A percentile compares a stretch with the other conserved stretches of the same genome.
Evolutionary conservation across 2,888 invertebrate genomes (phyloP).

Genomic region (Tipula unca): DNA sequence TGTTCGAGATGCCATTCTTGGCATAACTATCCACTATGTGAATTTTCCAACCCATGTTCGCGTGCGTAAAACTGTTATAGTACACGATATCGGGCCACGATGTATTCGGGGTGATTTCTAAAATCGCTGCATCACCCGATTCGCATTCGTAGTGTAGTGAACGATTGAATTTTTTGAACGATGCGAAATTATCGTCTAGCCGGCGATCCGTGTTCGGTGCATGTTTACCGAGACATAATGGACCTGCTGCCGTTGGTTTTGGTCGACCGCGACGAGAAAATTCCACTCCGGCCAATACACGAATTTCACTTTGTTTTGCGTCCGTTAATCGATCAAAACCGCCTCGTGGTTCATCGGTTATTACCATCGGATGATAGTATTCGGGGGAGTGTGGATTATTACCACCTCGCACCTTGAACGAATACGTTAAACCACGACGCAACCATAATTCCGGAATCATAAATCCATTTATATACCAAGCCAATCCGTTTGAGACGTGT

Average conservation of each 20-base stretch:
- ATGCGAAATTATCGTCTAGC: slow-evolving; percentile 65
- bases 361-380: slow-evolving; percentile 81
- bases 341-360: slow-evolving; percentile 76
- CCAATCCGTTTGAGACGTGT: slow-evolving; percentile 60
- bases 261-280: slow-evolving; percentile 75
- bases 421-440: slow-evolving; percentile 72
- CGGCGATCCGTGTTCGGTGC: slow-evolving; percentile 59
- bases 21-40: slow-evolving; percentile 66
- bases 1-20: not conserved
- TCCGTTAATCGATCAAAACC: slow-evolving; percentile 69
- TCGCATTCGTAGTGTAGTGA: slow-evolving; percentile 63
- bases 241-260: slow-evolving; percentile 71
- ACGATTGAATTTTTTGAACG: slow-evolving; percentile 79
- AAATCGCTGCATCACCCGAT: slow-evolving; percentile 58
- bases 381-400: slow-evolving; percentile 80
- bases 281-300: slow-evolving; percentile 72
- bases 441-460: slow-evolving; percentile 82
- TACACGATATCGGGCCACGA: slow-evolving; percentile 89
- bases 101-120: slow-evolving; percentile 77
- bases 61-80: slow-evolving; percentile 86
- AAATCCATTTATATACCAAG: slow-evolving; percentile 91
- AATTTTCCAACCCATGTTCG: slow-evolving; percentile 94
- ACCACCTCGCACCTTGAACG: slow-evolving; percentile 58
- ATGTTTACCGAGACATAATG: slow-evolving; percentile 65
- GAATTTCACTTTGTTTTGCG: slow-evolving; percentile 58